These are phyloP conservation scores for Acanthaster planci DNA, from an alignment of 35 echinoderm and acorn worm genomes.

Conservation along the genomic window DNA sequence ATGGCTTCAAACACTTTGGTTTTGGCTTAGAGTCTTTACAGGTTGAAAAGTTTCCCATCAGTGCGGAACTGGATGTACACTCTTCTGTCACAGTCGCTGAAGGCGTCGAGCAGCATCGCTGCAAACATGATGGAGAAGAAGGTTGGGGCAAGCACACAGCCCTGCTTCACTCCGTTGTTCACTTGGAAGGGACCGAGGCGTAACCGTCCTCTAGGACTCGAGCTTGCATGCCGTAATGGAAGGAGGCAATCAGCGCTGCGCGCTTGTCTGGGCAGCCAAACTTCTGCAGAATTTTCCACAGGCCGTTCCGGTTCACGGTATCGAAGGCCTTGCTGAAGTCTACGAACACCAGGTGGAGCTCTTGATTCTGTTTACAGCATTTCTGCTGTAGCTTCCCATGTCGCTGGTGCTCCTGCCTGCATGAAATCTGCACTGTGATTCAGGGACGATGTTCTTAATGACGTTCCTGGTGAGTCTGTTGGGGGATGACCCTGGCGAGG, in stretches of 20 bases:
- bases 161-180: too few relatives aligned
- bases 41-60: constrained; percentile 20
- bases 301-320: background rate
- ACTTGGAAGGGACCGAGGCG: too few relatives aligned
- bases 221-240: constrained; percentile 11
- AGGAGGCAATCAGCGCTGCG: background rate
- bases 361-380: background rate
- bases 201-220: background rate
- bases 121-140: constrained; percentile 21
- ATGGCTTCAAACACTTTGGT: constrained; percentile 9
- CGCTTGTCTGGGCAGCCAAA: background rate
- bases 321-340: constrained; percentile 20
- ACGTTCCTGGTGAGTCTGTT: background rate
- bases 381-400: too few relatives aligned
- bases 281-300: constrained; percentile 2
- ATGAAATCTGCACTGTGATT: background rate
- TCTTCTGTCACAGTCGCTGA: background rate
- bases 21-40: constrained; percentile 25
- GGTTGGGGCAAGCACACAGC: constrained; percentile 3
- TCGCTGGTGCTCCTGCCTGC: background rate
- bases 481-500: background rate
- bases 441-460: constrained; percentile 1
- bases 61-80: constrained; percentile 2
- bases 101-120: constrained; percentile 11
- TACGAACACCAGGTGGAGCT: background rate